Percentiles rank a stretch among this genome's conserved stretches.
Evolutionary conservation across 2,113 vertebrate species (phyloP).

Genomic region (Melanerpes aurifrons): DNA sequence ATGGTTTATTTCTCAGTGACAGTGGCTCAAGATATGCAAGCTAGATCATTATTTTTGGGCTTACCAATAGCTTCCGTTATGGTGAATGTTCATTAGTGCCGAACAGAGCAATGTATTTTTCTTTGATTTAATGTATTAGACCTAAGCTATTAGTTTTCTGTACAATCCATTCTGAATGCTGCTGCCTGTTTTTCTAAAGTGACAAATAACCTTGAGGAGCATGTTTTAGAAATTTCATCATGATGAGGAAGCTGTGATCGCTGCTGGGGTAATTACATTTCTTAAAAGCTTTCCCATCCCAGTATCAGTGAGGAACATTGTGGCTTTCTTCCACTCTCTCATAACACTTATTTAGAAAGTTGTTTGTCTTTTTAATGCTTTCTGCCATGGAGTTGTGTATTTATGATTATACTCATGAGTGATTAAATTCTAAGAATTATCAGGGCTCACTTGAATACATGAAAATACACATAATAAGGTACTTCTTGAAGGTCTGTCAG

Average conservation of each 20-base stretch:
- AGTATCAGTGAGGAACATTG: background rate
- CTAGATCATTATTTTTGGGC: background rate
- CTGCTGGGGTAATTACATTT: constrained; percentile 9
- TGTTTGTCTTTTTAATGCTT: constrained; percentile 27
- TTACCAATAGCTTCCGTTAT: background rate
- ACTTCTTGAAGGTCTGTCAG: background rate
- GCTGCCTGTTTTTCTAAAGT: background rate
- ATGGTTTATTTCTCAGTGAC: background rate
- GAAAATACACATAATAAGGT: background rate
- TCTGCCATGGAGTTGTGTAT: background rate
- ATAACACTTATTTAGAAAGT: background rate
- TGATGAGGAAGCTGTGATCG: constrained; percentile 10
- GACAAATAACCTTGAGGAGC: background rate
- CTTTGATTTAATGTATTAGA: background rate
- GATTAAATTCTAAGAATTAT: constrained; percentile 12
- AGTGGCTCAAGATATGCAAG: background rate
- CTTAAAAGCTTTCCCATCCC: constrained; percentile 58
- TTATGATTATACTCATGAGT: background rate
- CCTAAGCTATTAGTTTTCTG: background rate
- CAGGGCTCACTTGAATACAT: background rate
- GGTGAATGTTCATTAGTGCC: background rate
- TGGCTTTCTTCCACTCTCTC: constrained; percentile 19
- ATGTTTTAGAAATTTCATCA: constrained; percentile 15
- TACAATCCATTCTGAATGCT: background rate
- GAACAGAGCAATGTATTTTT: background rate